These are phyloP conservation scores for Allolobophora icterica DNA, from an alignment of 2,888 invertebrate genomes.

Conservation along the genomic window DNA sequence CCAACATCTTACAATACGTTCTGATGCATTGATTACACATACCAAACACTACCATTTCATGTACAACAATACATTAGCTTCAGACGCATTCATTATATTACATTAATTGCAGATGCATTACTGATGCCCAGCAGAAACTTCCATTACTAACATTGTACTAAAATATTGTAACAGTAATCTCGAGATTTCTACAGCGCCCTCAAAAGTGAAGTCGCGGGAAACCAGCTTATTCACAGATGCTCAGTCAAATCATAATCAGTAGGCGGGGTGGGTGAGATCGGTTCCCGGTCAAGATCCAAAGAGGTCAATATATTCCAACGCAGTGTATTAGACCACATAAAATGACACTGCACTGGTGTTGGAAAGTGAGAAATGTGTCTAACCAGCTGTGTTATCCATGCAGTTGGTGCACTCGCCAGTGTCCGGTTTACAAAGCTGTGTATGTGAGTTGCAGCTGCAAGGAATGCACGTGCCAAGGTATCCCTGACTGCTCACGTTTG, in stretches of 20 bases:
- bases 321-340: not conserved
- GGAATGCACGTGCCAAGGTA: conserved; percentile 69
- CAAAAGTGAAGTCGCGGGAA: too few species aligned
- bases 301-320: not conserved
- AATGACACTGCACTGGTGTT: not conserved
- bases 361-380: not conserved
- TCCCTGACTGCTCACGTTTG: conserved; percentile 66
- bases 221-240: too few species aligned
- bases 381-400: conserved; percentile 49
- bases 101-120: not conserved
- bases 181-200: too few species aligned
- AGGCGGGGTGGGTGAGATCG: too few species aligned
- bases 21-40: too few species aligned
- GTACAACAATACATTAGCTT: too few species aligned
- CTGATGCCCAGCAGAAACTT: not conserved
- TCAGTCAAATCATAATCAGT: too few species aligned
- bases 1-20: too few species aligned
- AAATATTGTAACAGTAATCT: too few species aligned
- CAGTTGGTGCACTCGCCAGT: conserved; percentile 82
- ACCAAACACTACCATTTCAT: too few species aligned
- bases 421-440: conserved; percentile 80
- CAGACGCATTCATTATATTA: not conserved
- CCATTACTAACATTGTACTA: not conserved
- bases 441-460: conserved; percentile 87
- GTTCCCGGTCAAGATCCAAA: too few species aligned